phyloP scores from a whole-genome alignment of 1,140 invertebrate genomes.

The Telenomus remus region DNA sequence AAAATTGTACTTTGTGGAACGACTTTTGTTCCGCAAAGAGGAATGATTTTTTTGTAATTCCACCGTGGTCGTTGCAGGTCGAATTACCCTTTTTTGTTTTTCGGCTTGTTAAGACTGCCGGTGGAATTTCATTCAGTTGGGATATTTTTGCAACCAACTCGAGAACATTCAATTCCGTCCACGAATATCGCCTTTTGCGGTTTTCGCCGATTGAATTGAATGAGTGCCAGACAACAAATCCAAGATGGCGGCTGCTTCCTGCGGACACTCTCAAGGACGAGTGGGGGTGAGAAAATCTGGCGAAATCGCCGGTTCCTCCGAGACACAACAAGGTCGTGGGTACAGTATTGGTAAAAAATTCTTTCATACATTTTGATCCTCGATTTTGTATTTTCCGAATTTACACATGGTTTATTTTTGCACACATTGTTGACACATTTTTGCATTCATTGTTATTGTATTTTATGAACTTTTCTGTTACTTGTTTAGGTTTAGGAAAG shows the following conservation, averaged over 20 bases:
- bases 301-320: constrained; percentile 19
- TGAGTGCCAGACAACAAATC: constrained; percentile 32
- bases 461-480: no score
- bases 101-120: neutral
- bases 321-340: constrained; percentile 19
- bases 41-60: constrained; percentile 8
- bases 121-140: no score
- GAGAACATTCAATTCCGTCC: constrained; percentile 44
- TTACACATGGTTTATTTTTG: neutral
- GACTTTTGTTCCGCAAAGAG: neutral
- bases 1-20: no score
- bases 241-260: constrained; percentile 19
- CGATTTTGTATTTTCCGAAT: no score
- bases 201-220: constrained; percentile 54
- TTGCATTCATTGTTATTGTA: no score
- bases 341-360: constrained; percentile 32
- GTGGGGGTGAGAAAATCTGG: constrained; percentile 13
- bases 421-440: no score
- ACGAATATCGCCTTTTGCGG: constrained; percentile 58
- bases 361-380: no score
- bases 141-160: constrained; percentile 8
- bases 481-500: no score
- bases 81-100: neutral
- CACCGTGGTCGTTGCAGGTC: no score
- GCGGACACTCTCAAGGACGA: constrained; percentile 16